Conservation (phyloP, 2,888 invertebrate genomes). For the Trichacis sp. region DNA sequence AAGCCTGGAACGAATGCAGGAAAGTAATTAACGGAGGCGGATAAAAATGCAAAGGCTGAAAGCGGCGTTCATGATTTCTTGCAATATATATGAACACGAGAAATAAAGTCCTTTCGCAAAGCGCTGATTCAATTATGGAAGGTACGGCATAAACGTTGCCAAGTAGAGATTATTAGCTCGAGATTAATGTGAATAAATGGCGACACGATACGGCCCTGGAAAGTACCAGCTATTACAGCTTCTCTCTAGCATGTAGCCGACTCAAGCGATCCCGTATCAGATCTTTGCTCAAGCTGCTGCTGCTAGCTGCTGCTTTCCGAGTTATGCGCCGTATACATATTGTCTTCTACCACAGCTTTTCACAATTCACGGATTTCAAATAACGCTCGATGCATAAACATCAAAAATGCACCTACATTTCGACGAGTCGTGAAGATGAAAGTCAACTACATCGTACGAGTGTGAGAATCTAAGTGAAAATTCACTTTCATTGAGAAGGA, state of each 20-base stretch:
- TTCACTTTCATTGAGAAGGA: too few relatives aligned
- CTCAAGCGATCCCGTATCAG: slow-evolving; percentile 47
- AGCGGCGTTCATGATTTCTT: too few relatives aligned
- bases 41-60: too few relatives aligned
- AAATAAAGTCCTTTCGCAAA: slow-evolving; percentile 13
- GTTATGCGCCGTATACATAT: slow-evolving; percentile 48
- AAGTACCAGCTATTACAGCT: slow-evolving; percentile 27
- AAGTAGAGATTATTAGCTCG: slow-evolving; percentile 31
- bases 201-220: slow-evolving; percentile 21
- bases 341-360: too few relatives aligned
- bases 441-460: too few relatives aligned
- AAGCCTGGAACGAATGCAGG: too few relatives aligned
- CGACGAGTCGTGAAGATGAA: slow-evolving; percentile 24
- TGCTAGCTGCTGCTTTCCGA: slow-evolving; percentile 37
- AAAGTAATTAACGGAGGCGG: too few relatives aligned
- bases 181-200: slow-evolving; percentile 36
- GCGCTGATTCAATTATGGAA: slow-evolving; percentile 30
- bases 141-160: slow-evolving; percentile 18
- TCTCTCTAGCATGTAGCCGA: slow-evolving; percentile 22
- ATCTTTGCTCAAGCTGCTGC: slow-evolving; percentile 41
- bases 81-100: background rate
- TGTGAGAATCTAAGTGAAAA: too few relatives aligned
- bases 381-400: slow-evolving; percentile 39
- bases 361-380: too few relatives aligned
- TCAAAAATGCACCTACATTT: slow-evolving; percentile 35